phyloP scores from a whole-genome alignment of 2,113 vertebrate genomes.

The Haplochromis vanheusdeni region DNA sequence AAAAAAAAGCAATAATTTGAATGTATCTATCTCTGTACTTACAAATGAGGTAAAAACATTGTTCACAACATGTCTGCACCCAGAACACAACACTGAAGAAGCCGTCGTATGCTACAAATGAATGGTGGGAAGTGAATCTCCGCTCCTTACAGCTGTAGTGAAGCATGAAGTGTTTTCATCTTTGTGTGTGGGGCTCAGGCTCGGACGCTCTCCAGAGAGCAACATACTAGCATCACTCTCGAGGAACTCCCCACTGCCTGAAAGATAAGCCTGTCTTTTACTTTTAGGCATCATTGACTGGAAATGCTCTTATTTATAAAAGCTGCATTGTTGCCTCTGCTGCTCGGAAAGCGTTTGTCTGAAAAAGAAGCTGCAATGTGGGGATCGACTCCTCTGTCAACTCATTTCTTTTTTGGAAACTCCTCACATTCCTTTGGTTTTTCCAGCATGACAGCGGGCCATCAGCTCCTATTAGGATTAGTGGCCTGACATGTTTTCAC shows the following conservation, averaged over 20 bases:
- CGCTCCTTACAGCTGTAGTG: neutral
- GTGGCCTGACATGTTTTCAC: slow-evolving; percentile 60
- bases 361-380: slow-evolving; percentile 44
- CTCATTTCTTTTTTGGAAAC: neutral
- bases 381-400: slow-evolving; percentile 24
- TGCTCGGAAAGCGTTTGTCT: slow-evolving; percentile 35
- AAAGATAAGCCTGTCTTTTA: neutral
- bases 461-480: slow-evolving; percentile 70
- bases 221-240: neutral
- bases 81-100: slow-evolving; percentile 65
- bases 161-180: neutral
- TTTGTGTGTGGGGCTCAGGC: neutral
- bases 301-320: slow-evolving; percentile 4
- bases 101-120: slow-evolving; percentile 58
- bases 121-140: neutral
- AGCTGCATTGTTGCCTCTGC: slow-evolving; percentile 13
- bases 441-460: slow-evolving; percentile 60
- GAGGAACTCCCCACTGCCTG: slow-evolving; percentile 10
- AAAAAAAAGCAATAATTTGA: slow-evolving; percentile 16
- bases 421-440: slow-evolving; percentile 57
- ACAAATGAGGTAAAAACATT: slow-evolving; percentile 75
- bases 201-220: neutral
- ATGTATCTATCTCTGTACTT: slow-evolving; percentile 55
- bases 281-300: neutral
- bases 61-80: slow-evolving; percentile 66